Evolutionary conservation across 2,113 vertebrate species (phyloP).

Genomic region (Ophiodon elongatus): DNA sequence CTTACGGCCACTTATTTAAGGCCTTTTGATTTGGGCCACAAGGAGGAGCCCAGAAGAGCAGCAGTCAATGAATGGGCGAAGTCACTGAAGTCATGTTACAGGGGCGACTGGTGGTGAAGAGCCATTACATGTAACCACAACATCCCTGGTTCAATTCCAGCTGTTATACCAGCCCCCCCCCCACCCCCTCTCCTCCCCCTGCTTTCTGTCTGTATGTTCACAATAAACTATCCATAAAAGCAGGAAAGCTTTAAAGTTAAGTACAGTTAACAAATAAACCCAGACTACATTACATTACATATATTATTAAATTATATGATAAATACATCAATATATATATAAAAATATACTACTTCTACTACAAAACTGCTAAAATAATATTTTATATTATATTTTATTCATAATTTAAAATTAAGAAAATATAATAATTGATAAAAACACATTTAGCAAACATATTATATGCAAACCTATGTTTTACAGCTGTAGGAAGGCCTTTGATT

Average conservation of each 20-base stretch:
- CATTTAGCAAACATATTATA: too few relatives aligned
- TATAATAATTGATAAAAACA: neutral
- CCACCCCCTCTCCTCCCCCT: too few relatives aligned
- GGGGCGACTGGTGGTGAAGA: neutral
- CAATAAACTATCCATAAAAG: neutral
- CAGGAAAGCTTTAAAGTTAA: neutral
- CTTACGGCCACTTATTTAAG: conserved; percentile 34
- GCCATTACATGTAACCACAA: neutral
- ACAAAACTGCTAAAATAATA: neutral
- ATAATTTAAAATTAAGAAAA: neutral
- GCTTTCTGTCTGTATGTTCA: neutral
- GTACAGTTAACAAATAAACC: too few relatives aligned
- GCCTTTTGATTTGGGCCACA: conserved; percentile 39
- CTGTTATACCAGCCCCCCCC: neutral
- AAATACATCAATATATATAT: neutral
- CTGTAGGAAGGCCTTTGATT: neutral
- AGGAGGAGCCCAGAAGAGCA: conserved; percentile 21
- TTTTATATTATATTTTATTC: too few relatives aligned
- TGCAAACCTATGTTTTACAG: neutral
- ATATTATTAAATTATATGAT: neutral
- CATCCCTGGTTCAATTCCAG: conserved; percentile 1
- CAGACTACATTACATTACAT: neutral
- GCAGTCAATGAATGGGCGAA: conserved; percentile 8
- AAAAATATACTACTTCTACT: neutral
- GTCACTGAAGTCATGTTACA: conserved; percentile 1